Base-by-base conservation (phyloP, 1,140 invertebrate species). In the Phymorhynchus buccinoides region DNA sequence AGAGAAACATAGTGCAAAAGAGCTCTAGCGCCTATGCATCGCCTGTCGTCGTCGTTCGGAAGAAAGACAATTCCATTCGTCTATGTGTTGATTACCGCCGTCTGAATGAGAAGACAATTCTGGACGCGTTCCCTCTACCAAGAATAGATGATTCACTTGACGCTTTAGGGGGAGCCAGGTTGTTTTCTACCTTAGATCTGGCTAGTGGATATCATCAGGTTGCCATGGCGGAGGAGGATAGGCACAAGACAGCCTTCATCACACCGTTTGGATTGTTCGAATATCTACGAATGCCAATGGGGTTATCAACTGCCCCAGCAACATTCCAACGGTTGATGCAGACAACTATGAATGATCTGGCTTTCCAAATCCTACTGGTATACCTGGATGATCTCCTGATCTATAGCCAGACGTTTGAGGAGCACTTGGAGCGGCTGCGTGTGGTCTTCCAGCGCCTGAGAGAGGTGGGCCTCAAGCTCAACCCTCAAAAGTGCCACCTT, bases 171-270 rank as follows among this genome's bases (percentile, higher is more conserved):
- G 86, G 86, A 1, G 68, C 84, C 12, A 86, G 85, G 44, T 78
- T 89, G 22, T 92, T 92, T 79, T 90, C 85, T 18, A 83, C 83
- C 16, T 52, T 91, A 12, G 89, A 91, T 80, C 77, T 90, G 66
- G 85, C 80, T 35, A 71, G 44, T 16, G 91, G 91, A 0, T 93
- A 89, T 80, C 91, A 92, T 91, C 94, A 94, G 83, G 86, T 94
- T 0, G 85, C 84, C 48, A 82, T 95, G 7, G 80, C 91, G 27
- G 86, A 87, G 78, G 78, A 79, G 27, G 84, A 87, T 71, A 86
- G 78, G 27, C 37, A 87, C 27, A 86, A 84, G n/a, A 88, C 88
- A 42, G 88, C 86, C 14, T 88, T 90, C 75, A 83, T 80, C 22
- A 83, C 86, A 14, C 85, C 86, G 27, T 42, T 87, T 12, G 88